Conservation (phyloP, 2,888 invertebrate genomes). For the Watsonalla cultraria region DNA sequence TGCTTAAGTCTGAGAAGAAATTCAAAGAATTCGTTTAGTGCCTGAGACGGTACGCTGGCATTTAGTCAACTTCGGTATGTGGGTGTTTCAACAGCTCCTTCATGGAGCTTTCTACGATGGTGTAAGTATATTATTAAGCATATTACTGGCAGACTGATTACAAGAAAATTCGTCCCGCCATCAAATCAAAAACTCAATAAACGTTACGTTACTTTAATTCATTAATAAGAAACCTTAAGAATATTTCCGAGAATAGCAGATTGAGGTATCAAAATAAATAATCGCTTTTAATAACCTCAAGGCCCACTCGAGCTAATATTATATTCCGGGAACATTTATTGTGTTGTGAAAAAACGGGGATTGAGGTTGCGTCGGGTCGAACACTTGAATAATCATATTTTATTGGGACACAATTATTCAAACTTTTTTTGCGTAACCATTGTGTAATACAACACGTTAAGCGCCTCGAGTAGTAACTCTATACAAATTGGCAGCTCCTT, state of each 20-base stretch:
- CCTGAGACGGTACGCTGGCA: too few relatives aligned
- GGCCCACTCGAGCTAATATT: constrained; percentile 27
- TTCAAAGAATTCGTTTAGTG: too few relatives aligned
- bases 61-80: too few relatives aligned
- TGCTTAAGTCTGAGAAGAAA: too few relatives aligned
- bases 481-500: constrained; percentile 74
- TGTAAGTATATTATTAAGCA: too few relatives aligned
- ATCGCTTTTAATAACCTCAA: constrained; percentile 12
- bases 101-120: too few relatives aligned
- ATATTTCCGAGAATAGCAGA: background rate
- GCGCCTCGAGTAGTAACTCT: constrained; percentile 52
- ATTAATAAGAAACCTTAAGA: background rate
- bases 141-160: too few relatives aligned
- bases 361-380: constrained; percentile 23
- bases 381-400: constrained; percentile 56
- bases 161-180: too few relatives aligned
- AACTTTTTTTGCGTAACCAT: constrained; percentile 47
- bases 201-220: too few relatives aligned
- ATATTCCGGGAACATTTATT: constrained; percentile 6
- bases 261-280: constrained; percentile 2
- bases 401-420: constrained; percentile 42
- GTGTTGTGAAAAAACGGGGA: constrained; percentile 4
- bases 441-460: constrained; percentile 56
- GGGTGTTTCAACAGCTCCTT: too few relatives aligned
- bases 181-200: too few relatives aligned